Conservation (phyloP, 2,888 invertebrate genomes). For the Campoplex capitator region DNA sequence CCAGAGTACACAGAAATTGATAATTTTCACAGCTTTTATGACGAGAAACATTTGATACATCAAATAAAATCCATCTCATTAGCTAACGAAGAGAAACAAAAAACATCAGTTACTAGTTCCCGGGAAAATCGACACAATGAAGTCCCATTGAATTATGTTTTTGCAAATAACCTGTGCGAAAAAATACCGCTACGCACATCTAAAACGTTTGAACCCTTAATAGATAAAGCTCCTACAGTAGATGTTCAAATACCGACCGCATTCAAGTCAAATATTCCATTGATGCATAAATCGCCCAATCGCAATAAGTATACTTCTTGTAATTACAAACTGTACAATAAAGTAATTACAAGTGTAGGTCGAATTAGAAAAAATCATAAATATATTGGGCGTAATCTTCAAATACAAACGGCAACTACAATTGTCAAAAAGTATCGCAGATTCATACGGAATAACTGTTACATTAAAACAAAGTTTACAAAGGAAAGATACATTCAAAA, state of each 20-base stretch:
- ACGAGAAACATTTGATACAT: too few relatives aligned
- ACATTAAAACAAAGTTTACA: constrained; percentile 8
- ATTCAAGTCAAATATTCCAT: not conserved
- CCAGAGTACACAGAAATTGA: too few relatives aligned
- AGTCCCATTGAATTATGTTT: too few relatives aligned
- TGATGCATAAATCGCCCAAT: not conserved
- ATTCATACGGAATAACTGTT: not conserved
- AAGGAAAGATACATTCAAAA: constrained; percentile 35
- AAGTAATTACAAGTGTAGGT: not conserved
- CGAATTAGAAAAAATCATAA: not conserved
- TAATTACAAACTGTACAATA: not conserved
- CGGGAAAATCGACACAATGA: not conserved
- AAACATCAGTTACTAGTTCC: too few relatives aligned
- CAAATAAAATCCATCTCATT: too few relatives aligned
- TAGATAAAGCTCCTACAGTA: too few relatives aligned
- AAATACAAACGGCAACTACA: not conserved
- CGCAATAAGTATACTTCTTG: not conserved
- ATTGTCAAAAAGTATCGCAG: constrained; percentile 6
- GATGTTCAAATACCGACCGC: too few relatives aligned
- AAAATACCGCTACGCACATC: too few relatives aligned
- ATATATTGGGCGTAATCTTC: not conserved
- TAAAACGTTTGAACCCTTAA: too few relatives aligned
- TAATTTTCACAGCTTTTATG: too few relatives aligned
- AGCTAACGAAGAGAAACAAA: too few relatives aligned
- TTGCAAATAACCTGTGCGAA: too few relatives aligned